A percentile compares a stretch with the other conserved stretches of the same genome.
These are phyloP conservation scores for Alouatta caraya DNA, from an alignment of 2,797 vertebrate species.

Conservation along the genomic window DNA sequence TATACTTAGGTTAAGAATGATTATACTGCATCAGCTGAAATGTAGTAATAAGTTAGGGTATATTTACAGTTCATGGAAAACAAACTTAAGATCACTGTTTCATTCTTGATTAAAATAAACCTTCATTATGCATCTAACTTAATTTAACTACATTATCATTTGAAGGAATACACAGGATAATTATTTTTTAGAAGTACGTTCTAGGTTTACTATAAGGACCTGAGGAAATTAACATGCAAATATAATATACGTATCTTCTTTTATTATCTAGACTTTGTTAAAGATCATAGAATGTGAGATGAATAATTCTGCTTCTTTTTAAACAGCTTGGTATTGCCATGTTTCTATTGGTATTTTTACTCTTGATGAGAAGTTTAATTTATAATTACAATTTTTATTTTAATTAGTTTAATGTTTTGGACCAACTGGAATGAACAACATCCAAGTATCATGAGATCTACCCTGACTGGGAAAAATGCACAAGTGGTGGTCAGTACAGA, in stretches of 20 bases:
- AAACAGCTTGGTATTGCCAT: neutral
- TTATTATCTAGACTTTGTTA: neutral
- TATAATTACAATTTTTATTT: conserved; percentile 74
- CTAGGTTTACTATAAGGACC: neutral
- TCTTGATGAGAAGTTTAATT: conserved; percentile 33
- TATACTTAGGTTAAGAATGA: neutral
- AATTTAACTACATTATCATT: neutral
- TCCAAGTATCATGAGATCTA: conserved; percentile 97
- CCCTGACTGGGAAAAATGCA: conserved; percentile 93
- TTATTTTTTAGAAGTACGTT: neutral
- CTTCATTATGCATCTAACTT: neutral
- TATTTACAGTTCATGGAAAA: neutral
- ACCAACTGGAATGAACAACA: conserved; percentile 99
- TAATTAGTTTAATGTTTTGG: conserved; percentile 97
- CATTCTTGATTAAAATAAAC: neutral
- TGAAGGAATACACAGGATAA: neutral
- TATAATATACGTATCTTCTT: neutral
- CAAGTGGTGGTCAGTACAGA: conserved; percentile 94
- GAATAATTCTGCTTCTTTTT: neutral
- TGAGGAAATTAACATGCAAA: neutral
- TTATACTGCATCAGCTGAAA: neutral
- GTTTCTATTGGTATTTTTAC: conserved; percentile 42
- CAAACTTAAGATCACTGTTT: conserved; percentile 23
- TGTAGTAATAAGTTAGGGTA: neutral
- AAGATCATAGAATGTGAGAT: neutral